phyloP scores from a whole-genome alignment of 2,888 invertebrate genomes.

The Hecatera dysodea region DNA sequence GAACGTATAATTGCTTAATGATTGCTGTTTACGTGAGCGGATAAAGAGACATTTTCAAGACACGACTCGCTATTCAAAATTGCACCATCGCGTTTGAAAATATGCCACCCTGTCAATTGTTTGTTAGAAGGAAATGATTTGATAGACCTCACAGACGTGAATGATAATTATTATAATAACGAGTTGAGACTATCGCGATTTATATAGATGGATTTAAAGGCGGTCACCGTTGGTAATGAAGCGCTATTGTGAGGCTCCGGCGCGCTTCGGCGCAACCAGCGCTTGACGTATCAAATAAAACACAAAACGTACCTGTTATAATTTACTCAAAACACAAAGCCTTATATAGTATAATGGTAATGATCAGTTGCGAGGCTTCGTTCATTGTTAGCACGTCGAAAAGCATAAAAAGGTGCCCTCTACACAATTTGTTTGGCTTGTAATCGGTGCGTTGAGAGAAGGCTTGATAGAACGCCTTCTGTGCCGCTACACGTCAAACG shows the following conservation, averaged over 20 bases:
- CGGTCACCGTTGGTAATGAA: constrained; percentile 89
- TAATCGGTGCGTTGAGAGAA: constrained; percentile 84
- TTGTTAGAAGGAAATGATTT: constrained; percentile 69
- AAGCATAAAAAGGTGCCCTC: constrained; percentile 86
- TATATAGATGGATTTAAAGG: constrained; percentile 79
- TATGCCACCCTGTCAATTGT: constrained; percentile 73
- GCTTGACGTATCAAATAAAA: constrained; percentile 84
- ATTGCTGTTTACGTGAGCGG: constrained; percentile 74
- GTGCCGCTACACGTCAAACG: constrained; percentile 77
- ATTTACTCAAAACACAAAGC: constrained; percentile 91
- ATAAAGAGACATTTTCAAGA: constrained; percentile 77
- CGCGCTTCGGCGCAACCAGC: constrained; percentile 74
- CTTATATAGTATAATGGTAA: constrained; percentile 89
- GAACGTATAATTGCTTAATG: constrained; percentile 84
- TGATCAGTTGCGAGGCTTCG: constrained; percentile 88
- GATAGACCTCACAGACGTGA: constrained; percentile 65
- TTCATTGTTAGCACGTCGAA: constrained; percentile 89
- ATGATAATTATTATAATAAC: constrained; percentile 75
- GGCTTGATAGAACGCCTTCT: constrained; percentile 77
- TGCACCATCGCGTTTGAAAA: constrained; percentile 72
- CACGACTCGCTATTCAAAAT: constrained; percentile 76
- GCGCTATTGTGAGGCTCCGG: constrained; percentile 79
- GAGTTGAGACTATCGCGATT: constrained; percentile 77
- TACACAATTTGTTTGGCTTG: constrained; percentile 87
- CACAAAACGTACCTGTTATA: constrained; percentile 88